These are phyloP conservation scores for Epinephelus awoara DNA, from an alignment of 2,797 vertebrate species.

Conservation along the genomic window DNA sequence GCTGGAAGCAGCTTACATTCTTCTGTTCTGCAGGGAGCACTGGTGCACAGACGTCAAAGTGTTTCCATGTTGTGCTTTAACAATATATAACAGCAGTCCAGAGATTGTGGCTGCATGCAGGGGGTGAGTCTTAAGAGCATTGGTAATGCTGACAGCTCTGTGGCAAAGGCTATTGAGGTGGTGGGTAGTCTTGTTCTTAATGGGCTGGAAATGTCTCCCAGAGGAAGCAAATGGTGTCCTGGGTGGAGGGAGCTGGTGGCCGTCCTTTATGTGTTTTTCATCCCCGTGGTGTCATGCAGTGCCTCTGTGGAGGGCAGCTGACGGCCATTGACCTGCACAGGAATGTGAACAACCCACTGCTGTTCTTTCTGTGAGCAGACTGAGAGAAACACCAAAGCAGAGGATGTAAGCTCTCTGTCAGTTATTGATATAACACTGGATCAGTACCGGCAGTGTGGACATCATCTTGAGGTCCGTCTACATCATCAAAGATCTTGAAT, in stretches of 20 bases:
- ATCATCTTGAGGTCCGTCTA: background rate
- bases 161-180: slow-evolving; percentile 17
- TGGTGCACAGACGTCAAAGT: background rate
- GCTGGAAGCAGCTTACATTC: background rate
- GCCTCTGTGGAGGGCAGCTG: slow-evolving; percentile 29
- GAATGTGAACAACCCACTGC: slow-evolving; percentile 51
- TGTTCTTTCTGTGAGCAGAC: slow-evolving; percentile 35
- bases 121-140: slow-evolving; percentile 41
- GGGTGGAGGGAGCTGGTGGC: slow-evolving; percentile 27
- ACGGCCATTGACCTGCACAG: slow-evolving; percentile 38
- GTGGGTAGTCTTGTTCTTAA: slow-evolving; percentile 35
- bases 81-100: slow-evolving; percentile 27
- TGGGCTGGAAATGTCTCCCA: slow-evolving; percentile 35
- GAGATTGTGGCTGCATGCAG: slow-evolving; percentile 21
- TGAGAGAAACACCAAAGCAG: slow-evolving; percentile 1
- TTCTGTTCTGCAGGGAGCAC: background rate
- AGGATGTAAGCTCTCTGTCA: background rate
- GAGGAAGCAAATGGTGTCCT: slow-evolving; percentile 51
- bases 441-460: background rate
- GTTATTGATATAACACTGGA: slow-evolving; percentile 9
- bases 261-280: slow-evolving; percentile 28
- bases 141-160: slow-evolving; percentile 38
- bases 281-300: slow-evolving; percentile 27
- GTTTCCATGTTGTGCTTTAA: slow-evolving; percentile 15
- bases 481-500: background rate